Percentiles rank a stretch among this genome's conserved stretches.
Evolutionary conservation across 1,140 invertebrate species (phyloP).

Genomic region (Bombus terrestris): DNA sequence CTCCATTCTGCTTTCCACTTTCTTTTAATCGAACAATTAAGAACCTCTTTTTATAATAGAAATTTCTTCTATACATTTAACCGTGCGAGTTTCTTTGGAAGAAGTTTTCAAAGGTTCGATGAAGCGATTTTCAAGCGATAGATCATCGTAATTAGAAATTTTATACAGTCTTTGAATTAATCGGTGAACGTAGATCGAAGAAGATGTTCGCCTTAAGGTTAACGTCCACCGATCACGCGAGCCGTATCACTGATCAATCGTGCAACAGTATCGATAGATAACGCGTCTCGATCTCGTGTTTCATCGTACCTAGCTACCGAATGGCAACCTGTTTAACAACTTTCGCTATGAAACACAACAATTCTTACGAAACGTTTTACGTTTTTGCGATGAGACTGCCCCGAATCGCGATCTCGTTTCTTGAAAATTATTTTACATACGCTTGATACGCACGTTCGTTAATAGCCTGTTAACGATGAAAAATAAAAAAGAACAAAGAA

Average conservation of each 20-base stretch:
- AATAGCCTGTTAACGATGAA: not conserved
- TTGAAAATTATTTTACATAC: not conserved
- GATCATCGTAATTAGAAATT: not conserved
- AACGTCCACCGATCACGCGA: not conserved
- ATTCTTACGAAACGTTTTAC: conserved; percentile 17
- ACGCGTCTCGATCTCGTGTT: not conserved
- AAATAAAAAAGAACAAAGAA: too few species aligned
- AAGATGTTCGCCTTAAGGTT: not conserved
- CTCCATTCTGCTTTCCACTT: too few species aligned
- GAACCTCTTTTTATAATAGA: not conserved
- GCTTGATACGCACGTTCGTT: not conserved
- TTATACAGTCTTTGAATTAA: not conserved
- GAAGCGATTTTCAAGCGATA: not conserved
- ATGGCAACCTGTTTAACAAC: conserved; percentile 27
- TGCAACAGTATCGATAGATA: conserved; percentile 8
- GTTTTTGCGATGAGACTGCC: not conserved
- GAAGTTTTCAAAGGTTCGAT: not conserved
- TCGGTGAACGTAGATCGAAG: too few species aligned
- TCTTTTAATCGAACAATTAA: not conserved
- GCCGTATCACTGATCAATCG: conserved; percentile 2
- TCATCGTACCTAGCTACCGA: not conserved
- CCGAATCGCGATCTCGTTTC: not conserved
- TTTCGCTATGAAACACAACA: conserved; percentile 23
- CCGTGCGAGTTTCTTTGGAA: not conserved
- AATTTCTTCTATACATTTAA: not conserved